Base-by-base conservation (phyloP, 2,888 invertebrate species). In the Eupsilia transversa region DNA sequence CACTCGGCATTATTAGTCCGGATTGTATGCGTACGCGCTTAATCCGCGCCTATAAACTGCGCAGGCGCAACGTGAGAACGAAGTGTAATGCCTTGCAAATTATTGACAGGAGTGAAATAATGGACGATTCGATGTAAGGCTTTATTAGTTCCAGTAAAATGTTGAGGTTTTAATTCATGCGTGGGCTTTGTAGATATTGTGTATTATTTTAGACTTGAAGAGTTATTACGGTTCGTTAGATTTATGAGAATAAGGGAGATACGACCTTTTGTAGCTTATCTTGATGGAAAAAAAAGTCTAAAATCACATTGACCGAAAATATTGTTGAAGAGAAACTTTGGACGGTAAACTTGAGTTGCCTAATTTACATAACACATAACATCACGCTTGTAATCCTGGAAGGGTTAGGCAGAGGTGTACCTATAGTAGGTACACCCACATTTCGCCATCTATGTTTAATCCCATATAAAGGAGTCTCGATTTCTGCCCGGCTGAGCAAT, bases 91-190 rank as follows among this genome's bases (percentile, higher is more conserved):
- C 61, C 71, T 71, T 73, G 80, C 87, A 87, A 87, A 82, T 86
- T 84, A 85, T 84, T 85, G 84, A 80, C 74, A 80, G 72, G 63
- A 68, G 66, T 87, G 74, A 78, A 85, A 77, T 86, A 85, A 86
- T 86, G 72, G 74, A 69, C 71, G 80, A 72, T 80, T 80, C 80
- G 79, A 64, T 52, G 68, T 78, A 81, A 83, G 74, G 66, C 82
- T 80, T 72, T 82, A 84, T 82, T 79, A 76, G 83, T 77, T 74
- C 65, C 64, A 84, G 85, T 84, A 79, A 76, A 77, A 79, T 60
- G 65, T 60, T 74, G 23, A 79, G 77, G 77, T 81, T 80, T 83
- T 83, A 85, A 83, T 85, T 83, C 52, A 59, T 17, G 77, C 74
- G 87, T 86, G 81, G 86, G 86, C 0, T 73, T 61, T 61, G 66